Conservation (phyloP, 2,797 vertebrate species). For the Coregonus sp. region DNA sequence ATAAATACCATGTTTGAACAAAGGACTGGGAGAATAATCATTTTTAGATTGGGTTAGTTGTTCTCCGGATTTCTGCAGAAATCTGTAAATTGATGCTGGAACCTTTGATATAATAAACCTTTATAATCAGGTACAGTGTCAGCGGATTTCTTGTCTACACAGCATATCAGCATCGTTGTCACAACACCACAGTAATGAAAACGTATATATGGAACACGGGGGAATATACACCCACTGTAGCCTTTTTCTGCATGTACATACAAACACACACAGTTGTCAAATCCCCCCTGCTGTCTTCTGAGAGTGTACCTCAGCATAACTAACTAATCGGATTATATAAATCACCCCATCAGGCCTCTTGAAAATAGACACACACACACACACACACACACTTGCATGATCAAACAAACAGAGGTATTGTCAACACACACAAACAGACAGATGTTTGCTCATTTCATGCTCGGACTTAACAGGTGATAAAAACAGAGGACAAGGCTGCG, state of each 20-base stretch:
- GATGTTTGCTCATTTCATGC: background rate
- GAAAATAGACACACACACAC: slow-evolving; percentile 5
- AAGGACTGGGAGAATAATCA: no score
- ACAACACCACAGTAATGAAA: background rate
- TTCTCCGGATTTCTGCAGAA: no score
- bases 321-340: slow-evolving; percentile 40
- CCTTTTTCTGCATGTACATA: background rate
- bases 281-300: background rate
- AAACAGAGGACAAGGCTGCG: background rate
- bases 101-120: no score
- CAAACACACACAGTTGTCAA: background rate
- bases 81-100: no score
- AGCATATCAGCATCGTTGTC: no score
- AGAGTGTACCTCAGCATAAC: slow-evolving; percentile 14
- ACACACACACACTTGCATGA: slow-evolving; percentile 12
- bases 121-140: no score
- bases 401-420: slow-evolving; percentile 11
- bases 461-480: no score
- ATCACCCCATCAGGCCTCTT: background rate
- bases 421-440: slow-evolving; percentile 2
- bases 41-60: no score
- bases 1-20: no score
- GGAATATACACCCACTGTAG: background rate
- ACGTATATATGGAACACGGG: background rate
- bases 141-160: no score